Percentiles rank a stretch among this genome's conserved stretches.
Evolutionary conservation across 2,797 vertebrate genomes (phyloP).

Genomic region (Jordanella pulchra): DNA sequence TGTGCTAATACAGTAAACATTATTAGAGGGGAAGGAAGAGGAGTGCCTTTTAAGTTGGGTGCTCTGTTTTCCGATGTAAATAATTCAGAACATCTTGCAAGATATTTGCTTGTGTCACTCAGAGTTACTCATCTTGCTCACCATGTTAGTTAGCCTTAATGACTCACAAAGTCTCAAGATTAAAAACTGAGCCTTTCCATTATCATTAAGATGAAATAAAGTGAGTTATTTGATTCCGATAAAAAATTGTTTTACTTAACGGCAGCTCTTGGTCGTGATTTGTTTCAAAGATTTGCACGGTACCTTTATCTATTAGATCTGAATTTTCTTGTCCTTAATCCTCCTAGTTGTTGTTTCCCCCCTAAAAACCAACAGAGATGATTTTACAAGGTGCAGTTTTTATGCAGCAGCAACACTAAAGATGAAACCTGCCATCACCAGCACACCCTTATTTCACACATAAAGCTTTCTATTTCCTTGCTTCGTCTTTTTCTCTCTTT

Average conservation of each 20-base stretch:
- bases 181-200: constrained; percentile 22
- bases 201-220: constrained; percentile 20
- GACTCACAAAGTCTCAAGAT: constrained; percentile 30
- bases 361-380: constrained; percentile 46
- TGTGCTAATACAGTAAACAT: constrained; percentile 50
- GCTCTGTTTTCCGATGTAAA: constrained; percentile 55
- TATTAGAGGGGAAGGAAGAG: constrained; percentile 48
- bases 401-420: constrained; percentile 32
- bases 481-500: constrained; percentile 51
- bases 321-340: constrained; percentile 57
- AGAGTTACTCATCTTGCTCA: constrained; percentile 26
- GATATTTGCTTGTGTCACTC: constrained; percentile 48
- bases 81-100: constrained; percentile 60
- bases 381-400: constrained; percentile 50
- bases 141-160: constrained; percentile 16
- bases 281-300: constrained; percentile 40
- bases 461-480: constrained; percentile 22
- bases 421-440: constrained; percentile 33
- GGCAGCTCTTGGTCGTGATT: constrained; percentile 33
- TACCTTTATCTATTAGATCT: constrained; percentile 54
- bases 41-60: constrained; percentile 49
- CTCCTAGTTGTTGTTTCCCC: constrained; percentile 54
- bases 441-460: constrained; percentile 40
- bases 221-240: constrained; percentile 29
- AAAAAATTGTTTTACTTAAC: constrained; percentile 47